Conservation (phyloP, 1,140 invertebrate species). For the Prorops nasuta region DNA sequence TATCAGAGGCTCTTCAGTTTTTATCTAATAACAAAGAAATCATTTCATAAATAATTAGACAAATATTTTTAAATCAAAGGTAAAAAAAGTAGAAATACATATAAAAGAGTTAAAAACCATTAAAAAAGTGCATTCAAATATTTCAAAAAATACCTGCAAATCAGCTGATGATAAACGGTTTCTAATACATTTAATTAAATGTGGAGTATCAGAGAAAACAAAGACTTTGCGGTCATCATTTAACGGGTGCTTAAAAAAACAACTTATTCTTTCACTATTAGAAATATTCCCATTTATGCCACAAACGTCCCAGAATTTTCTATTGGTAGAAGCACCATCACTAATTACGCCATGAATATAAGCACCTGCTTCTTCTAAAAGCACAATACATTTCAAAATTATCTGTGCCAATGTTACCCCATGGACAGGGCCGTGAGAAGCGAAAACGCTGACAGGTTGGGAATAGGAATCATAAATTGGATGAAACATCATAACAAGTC, state of each 20-base stretch:
- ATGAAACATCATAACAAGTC: slow-evolving; percentile 24
- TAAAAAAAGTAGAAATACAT: too few species aligned
- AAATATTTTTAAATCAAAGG: neutral
- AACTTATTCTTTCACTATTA: too few species aligned
- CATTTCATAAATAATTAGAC: neutral
- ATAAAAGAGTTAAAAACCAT: too few species aligned
- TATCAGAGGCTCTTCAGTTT: slow-evolving; percentile 5
- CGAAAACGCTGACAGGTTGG: slow-evolving; percentile 20
- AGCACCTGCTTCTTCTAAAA: slow-evolving; percentile 8
- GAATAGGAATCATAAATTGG: slow-evolving; percentile 9
- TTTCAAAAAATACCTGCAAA: slow-evolving; percentile 6
- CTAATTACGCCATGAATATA: slow-evolving; percentile 9
- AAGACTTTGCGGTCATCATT: too few species aligned
- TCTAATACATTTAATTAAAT: too few species aligned
- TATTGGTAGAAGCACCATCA: too few species aligned
- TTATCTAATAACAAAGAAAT: neutral
- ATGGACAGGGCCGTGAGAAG: slow-evolving; percentile 12
- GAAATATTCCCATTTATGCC: too few species aligned
- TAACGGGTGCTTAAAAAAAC: slow-evolving; percentile 10
- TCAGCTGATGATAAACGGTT: too few species aligned
- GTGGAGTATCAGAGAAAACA: too few species aligned
- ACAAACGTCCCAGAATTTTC: too few species aligned
- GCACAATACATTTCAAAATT: slow-evolving; percentile 12
- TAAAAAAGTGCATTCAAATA: neutral
- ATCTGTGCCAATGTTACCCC: slow-evolving; percentile 13